A percentile compares a stretch with the other conserved stretches of the same genome.
These are phyloP conservation scores for Aegithalos caudatus DNA, from an alignment of 2,113 vertebrate species.

Conservation along the genomic window DNA sequence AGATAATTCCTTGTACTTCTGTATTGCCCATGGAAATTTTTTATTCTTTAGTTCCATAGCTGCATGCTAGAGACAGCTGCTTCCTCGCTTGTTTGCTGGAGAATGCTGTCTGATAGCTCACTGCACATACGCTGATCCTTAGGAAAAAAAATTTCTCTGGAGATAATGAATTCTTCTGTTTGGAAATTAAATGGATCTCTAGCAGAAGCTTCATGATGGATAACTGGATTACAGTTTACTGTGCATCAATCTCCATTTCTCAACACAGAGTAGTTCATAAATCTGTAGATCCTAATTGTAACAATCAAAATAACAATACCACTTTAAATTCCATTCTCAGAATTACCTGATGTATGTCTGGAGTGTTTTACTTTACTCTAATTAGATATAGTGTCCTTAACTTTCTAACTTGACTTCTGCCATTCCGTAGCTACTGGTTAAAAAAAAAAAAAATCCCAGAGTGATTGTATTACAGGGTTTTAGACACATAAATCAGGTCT, in stretches of 20 bases:
- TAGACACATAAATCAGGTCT: not conserved
- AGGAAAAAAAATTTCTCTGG: not conserved
- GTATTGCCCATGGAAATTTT: not conserved
- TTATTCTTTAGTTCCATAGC: not conserved
- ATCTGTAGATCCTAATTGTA: not conserved
- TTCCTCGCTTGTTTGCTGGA: not conserved
- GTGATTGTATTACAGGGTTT: not conserved
- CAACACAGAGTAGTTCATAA: not conserved
- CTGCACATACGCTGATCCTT: not conserved
- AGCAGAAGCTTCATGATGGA: constrained; percentile 7
- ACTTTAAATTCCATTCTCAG: not conserved
- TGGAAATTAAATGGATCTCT: constrained; percentile 2
- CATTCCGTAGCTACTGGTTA: not conserved
- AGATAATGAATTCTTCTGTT: constrained; percentile 24
- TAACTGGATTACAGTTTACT: not conserved
- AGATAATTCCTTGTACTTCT: not conserved
- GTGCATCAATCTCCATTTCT: not conserved
- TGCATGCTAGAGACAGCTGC: constrained; percentile 1
- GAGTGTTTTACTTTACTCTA: not conserved
- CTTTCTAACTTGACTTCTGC: not conserved
- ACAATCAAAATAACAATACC: not conserved
- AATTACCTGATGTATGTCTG: not conserved
- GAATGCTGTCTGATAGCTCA: not conserved
- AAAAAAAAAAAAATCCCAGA: not conserved
- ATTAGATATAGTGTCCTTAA: not conserved